phyloP scores from a whole-genome alignment of 2,797 vertebrate genomes.

The Avahi laniger region DNA sequence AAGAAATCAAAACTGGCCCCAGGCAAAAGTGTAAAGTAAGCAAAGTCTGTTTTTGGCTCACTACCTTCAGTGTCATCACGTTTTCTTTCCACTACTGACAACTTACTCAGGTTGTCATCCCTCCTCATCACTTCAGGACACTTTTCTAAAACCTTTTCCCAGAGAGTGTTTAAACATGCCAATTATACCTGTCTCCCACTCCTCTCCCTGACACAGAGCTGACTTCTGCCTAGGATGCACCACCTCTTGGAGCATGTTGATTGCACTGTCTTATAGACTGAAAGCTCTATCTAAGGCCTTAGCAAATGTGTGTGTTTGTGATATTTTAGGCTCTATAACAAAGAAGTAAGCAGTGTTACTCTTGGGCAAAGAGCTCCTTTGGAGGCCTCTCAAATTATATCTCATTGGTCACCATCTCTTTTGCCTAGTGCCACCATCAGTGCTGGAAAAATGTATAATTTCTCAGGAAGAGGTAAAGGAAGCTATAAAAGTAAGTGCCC shows the following conservation, averaged over 20 bases:
- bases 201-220: background rate
- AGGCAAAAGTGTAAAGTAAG: slow-evolving; percentile 33
- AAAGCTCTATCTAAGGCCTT: background rate
- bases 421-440: background rate
- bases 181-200: background rate
- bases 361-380: background rate
- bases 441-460: background rate
- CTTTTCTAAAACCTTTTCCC: background rate
- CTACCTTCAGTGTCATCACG: background rate
- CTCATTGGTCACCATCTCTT: background rate
- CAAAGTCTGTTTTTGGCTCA: slow-evolving; percentile 34
- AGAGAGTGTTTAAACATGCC: background rate
- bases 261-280: background rate
- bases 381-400: background rate
- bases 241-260: background rate
- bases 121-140: background rate
- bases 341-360: background rate
- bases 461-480: background rate
- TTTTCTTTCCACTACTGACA: background rate
- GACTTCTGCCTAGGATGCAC: background rate
- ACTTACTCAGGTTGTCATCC: background rate
- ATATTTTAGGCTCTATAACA: background rate
- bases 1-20: slow-evolving; percentile 13
- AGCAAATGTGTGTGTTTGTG: background rate
- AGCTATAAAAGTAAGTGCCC: background rate